Base-by-base conservation (phyloP, 2,797 vertebrate species). In the Rhodeus uyekii region DNA sequence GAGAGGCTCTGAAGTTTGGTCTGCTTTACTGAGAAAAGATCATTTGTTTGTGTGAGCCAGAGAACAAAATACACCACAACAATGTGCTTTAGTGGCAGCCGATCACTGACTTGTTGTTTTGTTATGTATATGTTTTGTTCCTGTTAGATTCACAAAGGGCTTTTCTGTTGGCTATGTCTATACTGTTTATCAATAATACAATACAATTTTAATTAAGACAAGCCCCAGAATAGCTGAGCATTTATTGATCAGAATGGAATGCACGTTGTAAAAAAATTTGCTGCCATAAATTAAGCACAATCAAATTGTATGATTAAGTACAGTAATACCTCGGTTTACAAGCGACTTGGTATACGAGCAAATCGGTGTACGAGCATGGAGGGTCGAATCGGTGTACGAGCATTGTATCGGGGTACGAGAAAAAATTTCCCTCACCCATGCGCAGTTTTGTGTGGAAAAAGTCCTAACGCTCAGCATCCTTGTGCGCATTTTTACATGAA, bases 1-100 rank as follows among this genome's bases (percentile, higher is more conserved):
- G 87, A 92, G 64, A 98, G 90, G n/a, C 89, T 91, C 29, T 87
- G 90, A 78, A 98, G 86, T 8, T 76, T 83, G 1, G 1, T 79
- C 65, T 97, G 93, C 2, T 16, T 38, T 77, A 91, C 97, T 97
- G 86, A 0, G 18, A 46, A 65, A 10, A 81, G 18, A 74, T 7
- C 6, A 19, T 71, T 61, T 24, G 8, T 24, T 39, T 29, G 14
- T 29, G 5, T 34, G 60, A 60, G 74, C 5, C 6, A 46, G 3
- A 29, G 24, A 63, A 38, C 14, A 60, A 60, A 5, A 5, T 4
- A 46, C 42, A 78, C 24, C 36, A 55, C 29, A 22, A 7, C 18
- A 12, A 75, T 65, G 10, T 42, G 27, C 10, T 65, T 79, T 27
- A 79, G 14, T 12, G 18, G 36, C 50, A 78, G 13, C 9, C n/a